Evolutionary conservation across 2,113 vertebrate species (phyloP), one percentile per base, ranked within the genome.

Genomic region (Pyrgilauda ruficollis): DNA sequence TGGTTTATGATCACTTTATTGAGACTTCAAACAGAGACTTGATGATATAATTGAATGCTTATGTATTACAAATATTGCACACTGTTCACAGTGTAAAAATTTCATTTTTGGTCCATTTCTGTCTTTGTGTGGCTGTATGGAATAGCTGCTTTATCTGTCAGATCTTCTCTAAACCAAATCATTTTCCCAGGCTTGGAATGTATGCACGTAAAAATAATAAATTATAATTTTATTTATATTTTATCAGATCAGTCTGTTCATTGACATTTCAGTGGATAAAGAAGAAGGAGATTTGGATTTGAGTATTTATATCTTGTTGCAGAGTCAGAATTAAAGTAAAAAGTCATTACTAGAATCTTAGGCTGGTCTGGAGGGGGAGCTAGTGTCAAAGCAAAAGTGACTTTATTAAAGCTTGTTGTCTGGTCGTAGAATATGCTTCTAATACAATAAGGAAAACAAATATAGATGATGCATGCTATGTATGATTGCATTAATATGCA

Each of bases 341-440:
- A 97, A 83, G 61, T 62, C 88, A 90, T 97, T 96, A 62, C 69
- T 90, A 7, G 90, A 53, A 92, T 97, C 83, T 88, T 87, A 93
- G 83, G 41, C 88, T 96, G 97, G 97, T 98, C 98, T 98, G 97
- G 97, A 98, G 98, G 97, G 98, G 98, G 98, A 98, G 98, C 98
- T 98, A 98, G 97, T 95, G 97, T 96, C 97, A 98, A 98, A 97
- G 97, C 91, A 96, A 98, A 98, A 91, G 61, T 92, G 76, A 84
- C 70, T 95, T 95, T 63, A 35, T 96, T 79, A 94, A 97, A 87
- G 74, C 84, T 81, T 93, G 53, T 86, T 83, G 47, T 90, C 92
- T 94, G 76, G 46, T 88, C 53, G 26, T 15, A 52, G 64, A 84
- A 33, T 87, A 52, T 61, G 44, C 50, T 83, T 72, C 47, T 73